Evolutionary conservation across 2,113 vertebrate species (phyloP), one percentile per base, ranked within the genome.

Genomic region (Cyanoliseus patagonus): DNA sequence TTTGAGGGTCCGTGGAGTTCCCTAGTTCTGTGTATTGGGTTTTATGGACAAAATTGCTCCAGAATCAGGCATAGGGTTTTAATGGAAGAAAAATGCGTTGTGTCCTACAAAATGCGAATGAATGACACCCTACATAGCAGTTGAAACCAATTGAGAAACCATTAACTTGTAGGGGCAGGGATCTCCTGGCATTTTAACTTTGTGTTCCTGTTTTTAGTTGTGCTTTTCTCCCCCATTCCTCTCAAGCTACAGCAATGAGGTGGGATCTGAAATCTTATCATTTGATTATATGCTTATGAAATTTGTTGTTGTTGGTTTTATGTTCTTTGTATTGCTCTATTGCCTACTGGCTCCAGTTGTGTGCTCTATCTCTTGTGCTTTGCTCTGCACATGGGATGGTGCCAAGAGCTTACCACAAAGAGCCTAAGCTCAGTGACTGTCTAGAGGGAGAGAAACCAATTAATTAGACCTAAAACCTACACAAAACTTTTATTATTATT

Each of bases 41-140:
- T 88, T 85, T 83, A 27, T 15, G 27, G 57, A 39, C 39, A 52
- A 55, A 92, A 79, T 17, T 41, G 22, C 31, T 62, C 11, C 12
- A 39, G 64, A 72, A 64, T 7, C 0, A 0, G 35, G 30, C 20
- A 5, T 22, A 62, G 23, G 9, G 10, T 33, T 33, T 78, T 61
- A 33, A n/a, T 30, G 12, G 49, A 82, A 69, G 46, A 51, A 24
- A 52, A 63, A 23, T 37, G 22, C 7, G 27, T 35, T 3, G 2
- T 49, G 24, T 83, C 10, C 24, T 88, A 53, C 24, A 59, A 59
- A 16, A 75, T 41, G 39, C 14, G 41, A 47, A 49, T 18, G 10
- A 46, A 25, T n/a, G 33, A 41, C 18, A 42, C 4, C 12, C 27
- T 67, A 17, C 28, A 47, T 2, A 35, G 79, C 17, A 68, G 9